Conservation (phyloP, 1,140 invertebrate genomes). For the Sarcophaga peregrina region DNA sequence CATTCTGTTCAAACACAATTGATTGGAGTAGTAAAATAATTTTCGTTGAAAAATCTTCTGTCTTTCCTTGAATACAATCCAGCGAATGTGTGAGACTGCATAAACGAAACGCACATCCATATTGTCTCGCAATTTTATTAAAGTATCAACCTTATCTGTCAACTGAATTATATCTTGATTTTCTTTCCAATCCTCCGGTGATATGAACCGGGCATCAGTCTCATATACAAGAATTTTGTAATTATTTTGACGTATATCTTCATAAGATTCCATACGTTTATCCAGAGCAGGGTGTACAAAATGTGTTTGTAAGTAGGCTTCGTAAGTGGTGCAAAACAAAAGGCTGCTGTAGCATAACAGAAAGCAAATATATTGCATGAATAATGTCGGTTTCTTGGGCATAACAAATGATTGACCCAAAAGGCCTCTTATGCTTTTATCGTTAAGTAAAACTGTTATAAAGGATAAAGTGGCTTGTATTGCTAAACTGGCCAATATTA, state of each 20-base stretch:
- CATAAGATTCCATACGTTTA: constrained; percentile 29
- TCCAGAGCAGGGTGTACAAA: constrained; percentile 17
- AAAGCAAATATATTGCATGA: constrained; percentile 35
- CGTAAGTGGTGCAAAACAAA: constrained; percentile 35
- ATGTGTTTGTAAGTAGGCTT: constrained; percentile 42
- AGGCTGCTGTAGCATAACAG: constrained; percentile 39
- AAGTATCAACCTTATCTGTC: background rate
- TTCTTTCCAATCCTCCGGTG: background rate
- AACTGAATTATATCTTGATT: background rate
- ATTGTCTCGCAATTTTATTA: background rate
- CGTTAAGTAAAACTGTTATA: constrained; percentile 38
- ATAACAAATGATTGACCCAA: constrained; percentile 41
- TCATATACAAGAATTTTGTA: background rate
- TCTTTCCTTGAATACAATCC: background rate
- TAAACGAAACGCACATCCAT: constrained; percentile 25
- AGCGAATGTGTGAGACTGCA: constrained; percentile 3
- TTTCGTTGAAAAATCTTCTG: constrained; percentile 21
- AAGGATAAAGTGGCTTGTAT: background rate
- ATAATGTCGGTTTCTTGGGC: background rate
- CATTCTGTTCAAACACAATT: background rate
- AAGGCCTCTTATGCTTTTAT: constrained; percentile 42
- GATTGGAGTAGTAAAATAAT: constrained; percentile 24
- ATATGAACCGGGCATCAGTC: background rate
- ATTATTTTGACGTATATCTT: constrained; percentile 29
- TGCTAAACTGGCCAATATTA: background rate